phyloP scores from a whole-genome alignment of 1,140 invertebrate genomes.

The Chironomus tepperi region DNA sequence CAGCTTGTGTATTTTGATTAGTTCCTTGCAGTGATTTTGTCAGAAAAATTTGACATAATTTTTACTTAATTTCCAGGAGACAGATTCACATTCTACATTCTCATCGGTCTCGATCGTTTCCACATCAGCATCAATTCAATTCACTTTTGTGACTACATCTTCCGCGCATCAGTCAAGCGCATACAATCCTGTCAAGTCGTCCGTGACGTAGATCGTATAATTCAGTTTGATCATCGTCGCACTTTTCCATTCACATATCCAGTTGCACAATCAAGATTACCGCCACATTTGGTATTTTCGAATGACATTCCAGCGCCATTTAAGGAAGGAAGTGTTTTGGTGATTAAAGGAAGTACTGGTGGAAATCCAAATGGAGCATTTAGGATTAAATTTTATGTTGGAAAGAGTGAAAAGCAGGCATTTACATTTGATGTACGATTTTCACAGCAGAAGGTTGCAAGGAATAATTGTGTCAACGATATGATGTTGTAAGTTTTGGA shows the following conservation, averaged over 20 bases:
- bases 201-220: background rate
- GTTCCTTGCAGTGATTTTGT: background rate
- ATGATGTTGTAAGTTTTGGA: background rate
- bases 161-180: background rate
- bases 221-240: conserved; percentile 10
- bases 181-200: background rate
- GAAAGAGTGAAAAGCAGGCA: background rate
- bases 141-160: conserved; percentile 21
- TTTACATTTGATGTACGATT: conserved; percentile 15
- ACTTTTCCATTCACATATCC: conserved; percentile 12
- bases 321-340: background rate
- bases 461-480: background rate
- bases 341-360: background rate
- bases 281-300: background rate
- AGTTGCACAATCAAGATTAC: background rate
- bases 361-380: conserved; percentile 16
- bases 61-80: conserved; percentile 1
- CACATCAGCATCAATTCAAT: conserved; percentile 14
- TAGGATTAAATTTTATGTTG: conserved; percentile 6
- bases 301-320: background rate
- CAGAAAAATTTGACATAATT: background rate
- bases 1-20: background rate
- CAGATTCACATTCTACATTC: background rate
- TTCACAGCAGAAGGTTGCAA: background rate
- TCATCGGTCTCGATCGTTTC: conserved; percentile 9